These are phyloP conservation scores for Chrysocyon brachyurus DNA, from an alignment of 2,797 vertebrate genomes.

Conservation along the genomic window DNA sequence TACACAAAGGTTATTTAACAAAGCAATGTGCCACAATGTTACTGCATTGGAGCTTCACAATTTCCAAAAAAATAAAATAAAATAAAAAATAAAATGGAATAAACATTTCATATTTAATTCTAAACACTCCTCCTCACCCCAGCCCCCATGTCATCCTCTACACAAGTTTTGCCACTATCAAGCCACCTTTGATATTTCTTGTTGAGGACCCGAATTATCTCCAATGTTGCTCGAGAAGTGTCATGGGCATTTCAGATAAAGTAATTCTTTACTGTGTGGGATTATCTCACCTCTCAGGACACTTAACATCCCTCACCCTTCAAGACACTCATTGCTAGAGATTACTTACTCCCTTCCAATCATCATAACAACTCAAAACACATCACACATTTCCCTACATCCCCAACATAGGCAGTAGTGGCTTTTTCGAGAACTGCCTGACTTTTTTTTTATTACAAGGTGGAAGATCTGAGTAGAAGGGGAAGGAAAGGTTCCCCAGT, in stretches of 20 bases:
- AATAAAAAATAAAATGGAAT: neutral
- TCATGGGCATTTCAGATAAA: neutral
- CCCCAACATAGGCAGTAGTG: neutral
- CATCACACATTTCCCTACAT: neutral
- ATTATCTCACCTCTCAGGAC: neutral
- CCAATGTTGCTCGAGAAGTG: neutral
- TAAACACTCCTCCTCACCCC: too few species aligned
- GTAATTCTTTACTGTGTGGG: neutral
- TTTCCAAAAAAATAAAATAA: neutral
- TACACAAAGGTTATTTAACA: neutral
- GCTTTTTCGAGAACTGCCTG: neutral
- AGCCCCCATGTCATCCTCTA: neutral
- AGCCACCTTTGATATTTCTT: neutral
- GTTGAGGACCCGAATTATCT: neutral
- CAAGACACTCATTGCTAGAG: neutral
- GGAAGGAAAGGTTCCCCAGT: neutral
- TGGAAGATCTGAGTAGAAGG: neutral
- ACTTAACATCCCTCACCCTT: neutral
- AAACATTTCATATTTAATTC: neutral
- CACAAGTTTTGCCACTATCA: neutral
- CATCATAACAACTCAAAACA: neutral
- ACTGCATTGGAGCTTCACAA: neutral
- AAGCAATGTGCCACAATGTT: neutral
- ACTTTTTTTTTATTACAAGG: neutral
- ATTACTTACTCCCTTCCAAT: neutral